These are phyloP conservation scores for Cosmopolites sordidus DNA, from an alignment of 2,888 invertebrate genomes.

Conservation along the genomic window DNA sequence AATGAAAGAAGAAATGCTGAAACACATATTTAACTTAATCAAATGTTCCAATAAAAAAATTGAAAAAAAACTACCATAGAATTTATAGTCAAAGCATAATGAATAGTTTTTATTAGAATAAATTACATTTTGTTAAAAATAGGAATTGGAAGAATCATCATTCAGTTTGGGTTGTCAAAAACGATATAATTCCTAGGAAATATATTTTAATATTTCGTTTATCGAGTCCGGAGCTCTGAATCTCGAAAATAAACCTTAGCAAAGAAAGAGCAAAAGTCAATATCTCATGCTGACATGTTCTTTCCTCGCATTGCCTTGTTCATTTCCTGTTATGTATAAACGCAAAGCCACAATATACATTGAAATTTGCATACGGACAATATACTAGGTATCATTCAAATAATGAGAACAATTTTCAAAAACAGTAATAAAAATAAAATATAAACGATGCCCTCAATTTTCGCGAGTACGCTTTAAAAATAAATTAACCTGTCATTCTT, in stretches of 20 bases:
- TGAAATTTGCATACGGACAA: constrained; percentile 24
- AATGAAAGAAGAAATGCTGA: too few relatives aligned
- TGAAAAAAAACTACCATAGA: too few relatives aligned
- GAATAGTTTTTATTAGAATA: too few relatives aligned
- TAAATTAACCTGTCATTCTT: constrained; percentile 24
- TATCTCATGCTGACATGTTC: constrained; percentile 36
- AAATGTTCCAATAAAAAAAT: too few relatives aligned
- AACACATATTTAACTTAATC: too few relatives aligned
- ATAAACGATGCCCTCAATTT: not conserved
- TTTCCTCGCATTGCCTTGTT: constrained; percentile 34
- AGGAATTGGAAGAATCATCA: too few relatives aligned
- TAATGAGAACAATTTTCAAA: constrained; percentile 21
- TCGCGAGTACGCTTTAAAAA: constrained; percentile 12
- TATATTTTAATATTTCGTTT: not conserved
- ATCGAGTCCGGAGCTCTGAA: not conserved
- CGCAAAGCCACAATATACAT: constrained; percentile 16
- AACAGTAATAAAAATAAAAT: not conserved
- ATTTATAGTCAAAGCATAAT: too few relatives aligned
- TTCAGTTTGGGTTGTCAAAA: too few relatives aligned
- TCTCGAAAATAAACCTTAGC: constrained; percentile 16
- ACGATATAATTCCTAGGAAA: too few relatives aligned
- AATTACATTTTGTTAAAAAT: too few relatives aligned
- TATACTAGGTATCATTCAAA: constrained; percentile 20
- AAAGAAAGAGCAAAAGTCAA: constrained; percentile 35
- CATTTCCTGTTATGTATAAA: constrained; percentile 31